Conservation (phyloP, 2,113 vertebrate genomes). For the Fregata magnificens region DNA sequence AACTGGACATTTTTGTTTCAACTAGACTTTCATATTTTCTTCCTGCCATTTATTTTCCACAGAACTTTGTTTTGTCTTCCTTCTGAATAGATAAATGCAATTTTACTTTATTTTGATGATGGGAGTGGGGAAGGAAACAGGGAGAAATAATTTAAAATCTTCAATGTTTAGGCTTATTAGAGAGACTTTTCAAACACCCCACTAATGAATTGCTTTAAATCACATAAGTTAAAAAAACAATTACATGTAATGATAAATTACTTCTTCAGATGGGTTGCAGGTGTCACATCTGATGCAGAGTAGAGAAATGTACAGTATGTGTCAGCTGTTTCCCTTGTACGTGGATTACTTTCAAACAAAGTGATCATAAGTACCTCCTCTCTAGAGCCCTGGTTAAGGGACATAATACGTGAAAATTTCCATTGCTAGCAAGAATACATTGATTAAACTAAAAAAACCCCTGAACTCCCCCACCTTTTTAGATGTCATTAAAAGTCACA, state of each 20-base stretch:
- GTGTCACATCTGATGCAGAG: not conserved
- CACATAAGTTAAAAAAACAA: not conserved
- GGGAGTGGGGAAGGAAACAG: not conserved
- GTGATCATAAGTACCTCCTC: not conserved
- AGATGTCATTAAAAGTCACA: not conserved
- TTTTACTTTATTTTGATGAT: not conserved
- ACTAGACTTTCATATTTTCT: not conserved
- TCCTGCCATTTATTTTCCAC: not conserved
- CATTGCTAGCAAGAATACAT: not conserved
- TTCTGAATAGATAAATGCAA: not conserved
- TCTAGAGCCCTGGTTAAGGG: not conserved
- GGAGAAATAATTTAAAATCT: not conserved
- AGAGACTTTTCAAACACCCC: not conserved
- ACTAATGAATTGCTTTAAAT: conserved; percentile 11
- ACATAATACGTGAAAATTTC: not conserved
- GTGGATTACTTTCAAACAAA: not conserved
- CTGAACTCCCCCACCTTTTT: not conserved
- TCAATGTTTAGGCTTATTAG: not conserved
- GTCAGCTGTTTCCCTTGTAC: not conserved
- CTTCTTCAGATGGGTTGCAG: not conserved
- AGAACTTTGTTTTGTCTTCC: not conserved
- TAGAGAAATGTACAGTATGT: not conserved
- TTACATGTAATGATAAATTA: not conserved
- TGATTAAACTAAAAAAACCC: not conserved
- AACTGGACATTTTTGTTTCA: not conserved